A percentile compares a stretch with the other conserved stretches of the same genome.
phyloP scores from a whole-genome alignment of 2,888 invertebrate species.

The Hybos culiciformis region DNA sequence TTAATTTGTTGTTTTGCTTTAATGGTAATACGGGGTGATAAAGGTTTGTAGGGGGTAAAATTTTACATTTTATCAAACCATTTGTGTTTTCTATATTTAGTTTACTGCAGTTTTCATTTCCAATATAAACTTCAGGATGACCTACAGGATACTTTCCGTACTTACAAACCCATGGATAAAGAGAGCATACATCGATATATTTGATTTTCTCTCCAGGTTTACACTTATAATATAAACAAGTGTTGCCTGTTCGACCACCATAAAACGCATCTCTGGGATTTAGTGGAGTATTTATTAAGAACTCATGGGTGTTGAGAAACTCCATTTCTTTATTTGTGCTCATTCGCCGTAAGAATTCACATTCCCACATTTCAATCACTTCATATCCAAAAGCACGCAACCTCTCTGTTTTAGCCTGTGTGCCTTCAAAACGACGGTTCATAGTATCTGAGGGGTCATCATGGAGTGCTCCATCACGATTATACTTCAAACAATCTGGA shows the following conservation, averaged over 20 bases:
- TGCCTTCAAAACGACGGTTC: not conserved
- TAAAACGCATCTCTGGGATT: conserved; percentile 19
- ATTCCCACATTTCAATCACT: too few species aligned
- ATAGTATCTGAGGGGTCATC: not conserved
- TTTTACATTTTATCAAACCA: conserved; percentile 5
- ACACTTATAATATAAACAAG: conserved; percentile 14
- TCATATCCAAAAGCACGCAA: not conserved
- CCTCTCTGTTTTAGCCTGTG: conserved; percentile 1
- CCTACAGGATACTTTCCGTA: conserved; percentile 13
- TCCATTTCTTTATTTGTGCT: not conserved
- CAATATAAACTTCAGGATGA: not conserved
- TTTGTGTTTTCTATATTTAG: not conserved
- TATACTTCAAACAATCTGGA: not conserved
- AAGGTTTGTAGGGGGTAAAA: too few species aligned
- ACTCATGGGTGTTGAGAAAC: not conserved
- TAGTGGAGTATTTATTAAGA: conserved; percentile 6
- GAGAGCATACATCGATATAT: conserved; percentile 19
- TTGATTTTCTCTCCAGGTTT: conserved; percentile 16
- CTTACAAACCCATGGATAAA: conserved; percentile 22
- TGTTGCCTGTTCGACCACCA: conserved; percentile 19
- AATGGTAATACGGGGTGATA: too few species aligned
- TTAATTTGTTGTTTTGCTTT: conserved; percentile 17
- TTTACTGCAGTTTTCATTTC: not conserved
- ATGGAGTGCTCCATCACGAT: not conserved
- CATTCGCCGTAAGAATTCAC: too few species aligned